A percentile compares a stretch with the other conserved stretches of the same genome.
These are phyloP conservation scores for Oncorhynchus masou DNA, from an alignment of 2,113 vertebrate genomes.

Conservation along the genomic window DNA sequence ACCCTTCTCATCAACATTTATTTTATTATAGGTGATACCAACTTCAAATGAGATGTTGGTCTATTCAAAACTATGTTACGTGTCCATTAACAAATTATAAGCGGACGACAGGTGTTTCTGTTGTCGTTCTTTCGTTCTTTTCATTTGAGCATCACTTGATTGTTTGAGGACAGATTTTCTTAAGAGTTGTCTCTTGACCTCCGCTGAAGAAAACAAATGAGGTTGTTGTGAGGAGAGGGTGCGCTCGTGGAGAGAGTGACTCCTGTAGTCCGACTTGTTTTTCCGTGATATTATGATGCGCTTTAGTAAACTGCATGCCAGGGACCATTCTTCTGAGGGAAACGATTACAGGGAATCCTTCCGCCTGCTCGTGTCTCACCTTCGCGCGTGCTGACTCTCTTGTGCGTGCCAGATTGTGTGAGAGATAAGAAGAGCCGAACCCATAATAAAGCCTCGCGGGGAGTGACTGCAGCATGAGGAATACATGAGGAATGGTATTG, in stretches of 20 bases:
- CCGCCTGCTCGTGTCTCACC: background rate
- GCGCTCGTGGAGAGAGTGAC: constrained; percentile 3
- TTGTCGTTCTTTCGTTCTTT: too few species aligned
- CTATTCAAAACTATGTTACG: background rate
- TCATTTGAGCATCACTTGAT: background rate
- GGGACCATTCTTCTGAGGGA: background rate
- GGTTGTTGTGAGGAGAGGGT: constrained; percentile 29
- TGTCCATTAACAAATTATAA: background rate
- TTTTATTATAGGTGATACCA: background rate
- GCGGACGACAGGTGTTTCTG: too few species aligned
- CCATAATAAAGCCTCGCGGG: constrained; percentile 26
- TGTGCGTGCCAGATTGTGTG: constrained; percentile 7
- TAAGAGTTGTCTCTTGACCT: constrained; percentile 48
- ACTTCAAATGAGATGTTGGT: background rate
- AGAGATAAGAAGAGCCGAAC: constrained; percentile 15
- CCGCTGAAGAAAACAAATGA: constrained; percentile 62
- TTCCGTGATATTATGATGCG: constrained; percentile 5
- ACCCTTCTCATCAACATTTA: background rate
- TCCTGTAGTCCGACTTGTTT: constrained; percentile 31
- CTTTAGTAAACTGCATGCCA: background rate
- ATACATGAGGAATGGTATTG: constrained; percentile 14
- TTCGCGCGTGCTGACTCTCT: background rate
- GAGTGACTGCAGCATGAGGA: constrained; percentile 37
- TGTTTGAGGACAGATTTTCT: constrained; percentile 10
- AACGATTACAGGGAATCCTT: background rate